These are phyloP conservation scores for Vidua macroura DNA, from an alignment of 2,113 vertebrate species.

Conservation along the genomic window DNA sequence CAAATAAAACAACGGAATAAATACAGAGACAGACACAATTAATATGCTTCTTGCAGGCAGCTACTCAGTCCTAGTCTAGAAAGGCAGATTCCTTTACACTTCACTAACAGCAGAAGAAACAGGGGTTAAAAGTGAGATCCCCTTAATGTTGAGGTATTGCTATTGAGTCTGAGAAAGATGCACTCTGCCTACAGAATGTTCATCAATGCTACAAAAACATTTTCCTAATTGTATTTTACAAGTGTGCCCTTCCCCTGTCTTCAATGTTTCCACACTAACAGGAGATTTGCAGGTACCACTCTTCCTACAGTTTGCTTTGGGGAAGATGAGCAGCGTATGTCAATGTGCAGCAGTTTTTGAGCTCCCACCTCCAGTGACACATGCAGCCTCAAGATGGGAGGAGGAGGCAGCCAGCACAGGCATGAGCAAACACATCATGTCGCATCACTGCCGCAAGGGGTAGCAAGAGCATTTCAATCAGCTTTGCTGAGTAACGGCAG, in stretches of 20 bases:
- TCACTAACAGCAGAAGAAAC: background rate
- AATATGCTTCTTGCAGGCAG: background rate
- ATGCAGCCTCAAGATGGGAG: background rate
- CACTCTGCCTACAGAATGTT: background rate
- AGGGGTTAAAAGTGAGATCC: background rate
- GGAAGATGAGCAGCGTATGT: background rate
- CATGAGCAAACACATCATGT: background rate
- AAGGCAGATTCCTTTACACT: background rate
- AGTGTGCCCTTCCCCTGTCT: background rate
- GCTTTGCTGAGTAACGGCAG: fast-evolving
- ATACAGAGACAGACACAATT: background rate
- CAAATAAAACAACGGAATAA: background rate
- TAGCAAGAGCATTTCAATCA: conserved; percentile 39
- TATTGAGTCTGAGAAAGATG: background rate
- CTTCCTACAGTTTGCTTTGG: background rate
- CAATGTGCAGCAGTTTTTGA: background rate
- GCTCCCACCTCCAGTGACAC: background rate
- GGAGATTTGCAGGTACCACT: background rate
- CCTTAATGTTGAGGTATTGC: background rate
- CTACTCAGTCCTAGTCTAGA: background rate
- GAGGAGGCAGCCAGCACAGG: background rate
- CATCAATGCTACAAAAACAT: background rate
- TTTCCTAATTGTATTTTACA: background rate
- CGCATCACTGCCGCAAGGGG: conserved; percentile 40
- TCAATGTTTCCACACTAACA: background rate